Percentiles rank a stretch among this genome's conserved stretches.
These are phyloP conservation scores for Tortrix viridana DNA, from an alignment of 2,888 invertebrate genomes.

Conservation along the genomic window DNA sequence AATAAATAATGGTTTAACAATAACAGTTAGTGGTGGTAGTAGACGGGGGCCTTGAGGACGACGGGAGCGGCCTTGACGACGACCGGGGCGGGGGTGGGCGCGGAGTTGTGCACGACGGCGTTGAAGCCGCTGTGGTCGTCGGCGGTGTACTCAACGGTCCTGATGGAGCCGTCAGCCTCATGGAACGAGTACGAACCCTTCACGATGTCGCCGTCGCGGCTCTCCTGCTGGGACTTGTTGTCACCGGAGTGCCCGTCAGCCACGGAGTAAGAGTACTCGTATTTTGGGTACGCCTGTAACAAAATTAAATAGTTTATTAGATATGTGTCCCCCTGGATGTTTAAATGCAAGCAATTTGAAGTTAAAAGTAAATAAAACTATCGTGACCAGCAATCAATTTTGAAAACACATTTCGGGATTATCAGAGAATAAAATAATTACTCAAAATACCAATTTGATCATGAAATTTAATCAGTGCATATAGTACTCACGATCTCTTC, in stretches of 20 bases:
- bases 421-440: too few species aligned
- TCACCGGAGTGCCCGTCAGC: conserved; percentile 77
- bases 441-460: too few species aligned
- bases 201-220: conserved; percentile 80
- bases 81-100: conserved; percentile 44
- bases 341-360: neutral
- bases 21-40: conserved; percentile 41
- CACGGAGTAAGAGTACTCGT: conserved; percentile 74
- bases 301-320: neutral
- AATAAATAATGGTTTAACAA: conserved; percentile 19
- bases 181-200: conserved; percentile 82
- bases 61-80: conserved; percentile 46
- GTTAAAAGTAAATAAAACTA: conserved; percentile 5
- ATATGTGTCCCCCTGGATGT: neutral
- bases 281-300: conserved; percentile 70
- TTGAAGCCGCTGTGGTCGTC: conserved; percentile 73
- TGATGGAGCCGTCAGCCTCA: conserved; percentile 78
- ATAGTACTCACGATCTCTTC: conserved; percentile 30
- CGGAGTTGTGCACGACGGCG: conserved; percentile 58
- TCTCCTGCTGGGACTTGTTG: conserved; percentile 76
- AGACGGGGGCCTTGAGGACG: conserved; percentile 43
- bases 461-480: too few species aligned
- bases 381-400: conserved; percentile 30
- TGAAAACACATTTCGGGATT: conserved; percentile 4
- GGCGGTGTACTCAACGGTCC: conserved; percentile 78